These are phyloP conservation scores for Fragum whitleyi DNA, from an alignment of 2,888 invertebrate species.

Conservation along the genomic window DNA sequence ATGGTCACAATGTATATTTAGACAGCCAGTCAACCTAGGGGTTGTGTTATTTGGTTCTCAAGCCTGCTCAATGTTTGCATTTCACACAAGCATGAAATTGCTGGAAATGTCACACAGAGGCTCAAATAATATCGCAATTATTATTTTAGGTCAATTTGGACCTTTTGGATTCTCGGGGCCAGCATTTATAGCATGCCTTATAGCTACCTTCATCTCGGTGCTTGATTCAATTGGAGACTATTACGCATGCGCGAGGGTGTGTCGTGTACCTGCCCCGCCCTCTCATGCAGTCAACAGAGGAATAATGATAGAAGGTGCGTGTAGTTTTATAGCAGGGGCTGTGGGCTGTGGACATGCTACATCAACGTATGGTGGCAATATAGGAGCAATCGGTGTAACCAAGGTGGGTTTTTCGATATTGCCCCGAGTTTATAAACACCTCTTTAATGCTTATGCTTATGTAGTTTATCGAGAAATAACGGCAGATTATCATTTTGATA, in stretches of 20 bases:
- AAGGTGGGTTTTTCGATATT: conserved; percentile 87
- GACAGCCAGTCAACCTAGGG: no score
- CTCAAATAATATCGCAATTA: no score
- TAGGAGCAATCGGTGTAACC: conserved; percentile 94
- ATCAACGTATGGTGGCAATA: conserved; percentile 95
- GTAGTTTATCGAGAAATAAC: no score
- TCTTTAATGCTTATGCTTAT: no score
- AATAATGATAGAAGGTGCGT: conserved; percentile 91
- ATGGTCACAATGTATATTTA: no score
- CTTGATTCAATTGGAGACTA: conserved; percentile 90
- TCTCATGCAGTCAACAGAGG: conserved; percentile 92
- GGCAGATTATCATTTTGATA: no score
- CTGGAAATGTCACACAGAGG: no score
- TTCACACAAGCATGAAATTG: no score
- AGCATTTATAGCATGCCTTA: conserved; percentile 70
- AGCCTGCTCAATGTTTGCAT: no score
- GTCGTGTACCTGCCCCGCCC: conserved; percentile 92
- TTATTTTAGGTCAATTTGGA: conserved; percentile 72
- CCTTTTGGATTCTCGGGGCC: conserved; percentile 63
- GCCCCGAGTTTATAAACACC: no score
- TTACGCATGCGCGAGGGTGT: conserved; percentile 90
- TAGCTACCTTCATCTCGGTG: conserved; percentile 74
- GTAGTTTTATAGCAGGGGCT: conserved; percentile 92
- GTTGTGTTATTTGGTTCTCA: no score
- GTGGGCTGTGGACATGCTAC: conserved; percentile 95